Percentiles rank a stretch among this genome's conserved stretches.
phyloP scores from a whole-genome alignment of 2,888 invertebrate species.

The Cheilosia impressa region DNA sequence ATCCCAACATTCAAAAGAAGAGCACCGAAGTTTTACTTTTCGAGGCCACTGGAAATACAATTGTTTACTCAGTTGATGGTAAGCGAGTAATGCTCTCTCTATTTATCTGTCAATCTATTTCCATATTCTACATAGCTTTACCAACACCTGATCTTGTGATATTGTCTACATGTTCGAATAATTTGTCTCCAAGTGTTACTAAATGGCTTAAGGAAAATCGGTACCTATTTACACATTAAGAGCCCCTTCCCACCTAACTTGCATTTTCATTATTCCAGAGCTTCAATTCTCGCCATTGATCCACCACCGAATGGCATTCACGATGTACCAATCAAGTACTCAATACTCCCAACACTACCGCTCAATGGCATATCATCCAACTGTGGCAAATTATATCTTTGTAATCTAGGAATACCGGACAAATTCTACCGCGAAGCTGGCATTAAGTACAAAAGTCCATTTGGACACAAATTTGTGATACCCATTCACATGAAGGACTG shows the following conservation, averaged over 20 bases:
- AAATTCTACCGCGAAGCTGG: conserved; percentile 90
- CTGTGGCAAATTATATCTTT: conserved; percentile 91
- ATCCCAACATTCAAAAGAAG: conserved; percentile 84
- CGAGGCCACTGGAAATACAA: conserved; percentile 87
- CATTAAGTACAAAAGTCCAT: conserved; percentile 93
- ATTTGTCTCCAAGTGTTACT: conserved; percentile 84
- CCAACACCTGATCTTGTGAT: conserved; percentile 84
- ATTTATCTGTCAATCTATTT: background rate
- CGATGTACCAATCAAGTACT: conserved; percentile 87
- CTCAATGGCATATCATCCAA: conserved; percentile 86
- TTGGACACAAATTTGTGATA: conserved; percentile 92
- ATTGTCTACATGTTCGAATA: conserved; percentile 81
- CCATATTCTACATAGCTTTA: conserved; percentile 79
- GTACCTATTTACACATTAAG: conserved; percentile 71
- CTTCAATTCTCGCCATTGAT: conserved; percentile 90
- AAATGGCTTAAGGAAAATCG: conserved; percentile 89
- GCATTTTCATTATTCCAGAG: conserved; percentile 81
- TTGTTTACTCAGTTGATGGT: conserved; percentile 85
- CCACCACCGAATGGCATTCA: conserved; percentile 89
- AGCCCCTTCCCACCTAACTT: background rate
- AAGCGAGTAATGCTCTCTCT: conserved; percentile 34
- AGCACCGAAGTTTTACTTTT: conserved; percentile 87
- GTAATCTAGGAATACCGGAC: conserved; percentile 92
- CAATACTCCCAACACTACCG: conserved; percentile 89
- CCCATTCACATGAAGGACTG: conserved; percentile 86